Conservation (phyloP, 2,113 vertebrate species). For the Epinephelus cyanopodus region DNA sequence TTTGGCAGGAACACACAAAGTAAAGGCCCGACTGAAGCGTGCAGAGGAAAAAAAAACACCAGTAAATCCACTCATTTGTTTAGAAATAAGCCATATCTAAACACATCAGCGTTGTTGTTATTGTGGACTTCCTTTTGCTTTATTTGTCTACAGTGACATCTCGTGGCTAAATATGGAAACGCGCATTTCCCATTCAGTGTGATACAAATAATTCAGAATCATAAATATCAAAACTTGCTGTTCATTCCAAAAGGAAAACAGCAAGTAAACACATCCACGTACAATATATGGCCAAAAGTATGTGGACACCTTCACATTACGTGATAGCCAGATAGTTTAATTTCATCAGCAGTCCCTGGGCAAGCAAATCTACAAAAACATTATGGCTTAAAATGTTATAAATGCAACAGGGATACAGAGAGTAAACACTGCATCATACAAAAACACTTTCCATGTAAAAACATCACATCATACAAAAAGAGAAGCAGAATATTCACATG, state of each 20-base stretch:
- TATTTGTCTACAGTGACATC: slow-evolving; percentile 66
- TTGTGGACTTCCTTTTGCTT: slow-evolving; percentile 48
- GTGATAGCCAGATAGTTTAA: too few relatives aligned
- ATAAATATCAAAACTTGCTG: neutral
- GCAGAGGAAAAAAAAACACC: neutral
- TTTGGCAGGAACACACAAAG: neutral
- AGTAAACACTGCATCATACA: too few relatives aligned
- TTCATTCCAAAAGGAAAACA: neutral
- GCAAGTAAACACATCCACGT: neutral
- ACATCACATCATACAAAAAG: too few relatives aligned
- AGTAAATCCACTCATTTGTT: neutral
- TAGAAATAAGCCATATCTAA: neutral
- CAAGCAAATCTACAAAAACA: too few relatives aligned
- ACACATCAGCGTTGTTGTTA: slow-evolving; percentile 7
- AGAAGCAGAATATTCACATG: too few relatives aligned
- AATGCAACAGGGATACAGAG: too few relatives aligned
- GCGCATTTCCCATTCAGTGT: neutral
- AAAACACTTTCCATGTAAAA: too few relatives aligned
- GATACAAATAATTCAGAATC: neutral
- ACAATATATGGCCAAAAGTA: neutral
- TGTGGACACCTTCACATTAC: neutral
- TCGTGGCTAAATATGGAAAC: slow-evolving; percentile 40
- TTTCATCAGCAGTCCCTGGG: too few relatives aligned
- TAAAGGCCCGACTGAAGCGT: neutral
- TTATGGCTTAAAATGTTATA: too few relatives aligned